A percentile compares a stretch with the other conserved stretches of the same genome.
These are phyloP conservation scores for Cynopterus sphinx DNA, from an alignment of 2,797 vertebrate genomes.

Conservation along the genomic window DNA sequence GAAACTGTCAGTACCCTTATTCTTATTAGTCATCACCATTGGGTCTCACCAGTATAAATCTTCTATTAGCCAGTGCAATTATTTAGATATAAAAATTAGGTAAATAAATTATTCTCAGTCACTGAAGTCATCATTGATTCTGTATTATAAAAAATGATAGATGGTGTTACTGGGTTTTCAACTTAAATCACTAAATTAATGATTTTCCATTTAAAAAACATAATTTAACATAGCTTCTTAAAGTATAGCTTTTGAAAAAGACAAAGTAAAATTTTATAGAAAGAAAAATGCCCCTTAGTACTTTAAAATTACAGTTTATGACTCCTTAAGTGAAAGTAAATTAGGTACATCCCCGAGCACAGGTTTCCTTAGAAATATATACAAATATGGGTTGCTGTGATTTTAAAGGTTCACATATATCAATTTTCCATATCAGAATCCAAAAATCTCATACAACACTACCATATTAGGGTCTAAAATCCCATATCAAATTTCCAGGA, in stretches of 20 bases:
- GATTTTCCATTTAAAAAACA: background rate
- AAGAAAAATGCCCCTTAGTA: background rate
- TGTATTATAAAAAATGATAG: no score
- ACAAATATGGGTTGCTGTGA: no score
- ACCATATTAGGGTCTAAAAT: background rate
- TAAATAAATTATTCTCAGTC: no score
- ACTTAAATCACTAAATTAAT: background rate
- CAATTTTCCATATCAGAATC: no score
- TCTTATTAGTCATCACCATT: background rate
- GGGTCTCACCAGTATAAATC: background rate
- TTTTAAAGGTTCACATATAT: no score
- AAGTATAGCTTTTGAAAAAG: background rate
- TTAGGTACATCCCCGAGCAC: no score
- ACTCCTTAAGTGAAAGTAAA: background rate
- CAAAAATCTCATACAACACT: no score
- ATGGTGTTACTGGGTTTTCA: no score
- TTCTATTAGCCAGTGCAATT: background rate
- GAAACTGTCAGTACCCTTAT: no score
- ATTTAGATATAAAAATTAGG: no score
- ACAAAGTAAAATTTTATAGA: background rate
- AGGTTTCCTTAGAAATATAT: no score
- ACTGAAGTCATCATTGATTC: no score
- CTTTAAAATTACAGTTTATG: background rate
- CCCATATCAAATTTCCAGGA: background rate
- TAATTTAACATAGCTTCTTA: background rate